Evolutionary conservation across 2,888 invertebrate genomes (phyloP).

Genomic region (Orthonevra nobilis): DNA sequence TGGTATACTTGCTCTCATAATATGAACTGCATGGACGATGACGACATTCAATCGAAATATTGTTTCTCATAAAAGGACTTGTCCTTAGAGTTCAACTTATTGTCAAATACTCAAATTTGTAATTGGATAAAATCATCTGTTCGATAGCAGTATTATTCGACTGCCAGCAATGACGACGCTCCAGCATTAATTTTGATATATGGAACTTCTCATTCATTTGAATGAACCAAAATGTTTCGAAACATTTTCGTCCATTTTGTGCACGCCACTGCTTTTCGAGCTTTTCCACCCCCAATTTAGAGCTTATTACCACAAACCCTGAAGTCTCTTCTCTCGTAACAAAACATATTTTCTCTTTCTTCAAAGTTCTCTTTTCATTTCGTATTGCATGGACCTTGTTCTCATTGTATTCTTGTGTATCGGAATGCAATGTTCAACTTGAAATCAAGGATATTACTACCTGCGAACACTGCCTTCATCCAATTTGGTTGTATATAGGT

Average conservation of each 20-base stretch:
- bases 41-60: too few relatives aligned
- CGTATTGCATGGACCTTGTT: background rate
- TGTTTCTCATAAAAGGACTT: too few relatives aligned
- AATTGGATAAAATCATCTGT: too few relatives aligned
- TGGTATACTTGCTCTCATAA: too few relatives aligned
- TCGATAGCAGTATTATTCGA: too few relatives aligned
- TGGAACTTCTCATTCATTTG: too few relatives aligned
- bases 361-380: background rate
- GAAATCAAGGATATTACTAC: background rate
- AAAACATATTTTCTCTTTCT: background rate
- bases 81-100: too few relatives aligned
- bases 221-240: conserved; percentile 2
- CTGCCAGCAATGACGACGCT: too few relatives aligned
- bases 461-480: background rate
- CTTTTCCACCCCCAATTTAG: background rate
- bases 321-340: background rate
- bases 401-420: background rate
- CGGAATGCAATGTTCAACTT: conserved; percentile 10
- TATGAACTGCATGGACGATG: too few relatives aligned
- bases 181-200: too few relatives aligned
- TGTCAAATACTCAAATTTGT: too few relatives aligned
- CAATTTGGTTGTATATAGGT: background rate
- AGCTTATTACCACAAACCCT: conserved; percentile 40
- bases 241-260: background rate
- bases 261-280: background rate